Evolutionary conservation across 1,140 invertebrate species (phyloP), one percentile per base, ranked within the genome.

Genomic region (Homarus americanus): DNA sequence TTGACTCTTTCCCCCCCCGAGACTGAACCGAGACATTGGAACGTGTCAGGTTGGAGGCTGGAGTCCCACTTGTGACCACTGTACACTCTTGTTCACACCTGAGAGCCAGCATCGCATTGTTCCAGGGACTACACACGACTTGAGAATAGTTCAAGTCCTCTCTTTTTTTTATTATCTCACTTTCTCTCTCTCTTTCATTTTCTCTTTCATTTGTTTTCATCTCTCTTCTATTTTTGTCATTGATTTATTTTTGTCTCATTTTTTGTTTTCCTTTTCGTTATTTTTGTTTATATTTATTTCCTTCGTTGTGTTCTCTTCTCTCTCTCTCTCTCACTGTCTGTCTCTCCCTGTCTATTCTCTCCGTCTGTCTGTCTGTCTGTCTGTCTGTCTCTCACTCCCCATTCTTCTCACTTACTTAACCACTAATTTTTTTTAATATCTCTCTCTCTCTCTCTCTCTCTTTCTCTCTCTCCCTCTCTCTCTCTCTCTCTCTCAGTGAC

Each of bases 31-130:
- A 63, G 49, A 82, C 79, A 82, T 82, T 82, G 79, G 79, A 41
- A 82, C 79, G 79, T 82, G 79, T 82, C 53, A 5, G 53, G 49
- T 17, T n/a, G 49, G 15, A 28, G 4, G 49, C 15, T 15, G 34
- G 2, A 24, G 12, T 17, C 41, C 79, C 49, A 24, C 79, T 82
- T 82, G 63, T 63, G 79, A 82, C 79, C 79, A 82, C 79, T 82
- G 79, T 63, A 38, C 40, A 7, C 49, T 36, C 79, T 82, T 20
- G 49, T 82, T 82, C 79, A 82, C 79, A 82, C 79, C 79, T 82
- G 79, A 82, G 79, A 58, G 79, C 38, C 53, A 12, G 79, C n/a
- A 12, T 5, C 24, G 36, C 79, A 63, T 82, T 82, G 79, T 82
- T 53, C 38, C 78, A 82, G 4, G 53, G 28, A 4, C n/a, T 12